Conservation (phyloP, 2,888 invertebrate genomes). For the Spatulosminthurus flaviceps region DNA sequence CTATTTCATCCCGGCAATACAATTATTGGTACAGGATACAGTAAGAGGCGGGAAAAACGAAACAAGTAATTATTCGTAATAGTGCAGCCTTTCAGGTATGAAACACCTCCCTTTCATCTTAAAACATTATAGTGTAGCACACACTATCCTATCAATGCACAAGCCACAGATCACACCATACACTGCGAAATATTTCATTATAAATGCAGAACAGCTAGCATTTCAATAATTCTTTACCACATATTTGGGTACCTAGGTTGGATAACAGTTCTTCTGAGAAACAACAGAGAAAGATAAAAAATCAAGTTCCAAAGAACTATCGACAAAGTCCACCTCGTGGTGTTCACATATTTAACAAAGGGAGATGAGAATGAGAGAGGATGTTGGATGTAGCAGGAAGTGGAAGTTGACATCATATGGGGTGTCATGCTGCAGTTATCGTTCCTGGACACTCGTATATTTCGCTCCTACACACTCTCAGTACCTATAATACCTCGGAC, state of each 20-base stretch:
- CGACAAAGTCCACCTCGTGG: too few species aligned
- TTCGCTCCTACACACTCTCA: slow-evolving; percentile 4
- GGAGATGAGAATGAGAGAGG: background rate
- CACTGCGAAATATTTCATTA: too few species aligned
- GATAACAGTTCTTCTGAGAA: too few species aligned
- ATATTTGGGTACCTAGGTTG: too few species aligned
- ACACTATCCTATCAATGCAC: background rate
- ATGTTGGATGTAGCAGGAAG: slow-evolving; percentile 53
- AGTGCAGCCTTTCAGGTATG: background rate
- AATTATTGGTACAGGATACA: background rate
- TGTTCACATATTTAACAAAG: too few species aligned
- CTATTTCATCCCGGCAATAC: background rate
- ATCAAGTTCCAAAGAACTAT: too few species aligned
- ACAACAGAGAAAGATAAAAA: too few species aligned
- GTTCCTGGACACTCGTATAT: slow-evolving; percentile 58
- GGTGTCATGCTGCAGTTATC: slow-evolving; percentile 58
- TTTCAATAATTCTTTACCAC: too few species aligned
- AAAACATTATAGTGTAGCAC: background rate
- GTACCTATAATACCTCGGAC: too few species aligned
- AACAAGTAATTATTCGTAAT: too few species aligned
- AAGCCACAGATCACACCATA: too few species aligned
- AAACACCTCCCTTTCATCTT: background rate
- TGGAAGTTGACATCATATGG: slow-evolving; percentile 60
- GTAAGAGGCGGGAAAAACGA: background rate
- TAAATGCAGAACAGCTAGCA: too few species aligned